phyloP scores from a whole-genome alignment of 2,113 vertebrate genomes.

The Junco hyemalis region DNA sequence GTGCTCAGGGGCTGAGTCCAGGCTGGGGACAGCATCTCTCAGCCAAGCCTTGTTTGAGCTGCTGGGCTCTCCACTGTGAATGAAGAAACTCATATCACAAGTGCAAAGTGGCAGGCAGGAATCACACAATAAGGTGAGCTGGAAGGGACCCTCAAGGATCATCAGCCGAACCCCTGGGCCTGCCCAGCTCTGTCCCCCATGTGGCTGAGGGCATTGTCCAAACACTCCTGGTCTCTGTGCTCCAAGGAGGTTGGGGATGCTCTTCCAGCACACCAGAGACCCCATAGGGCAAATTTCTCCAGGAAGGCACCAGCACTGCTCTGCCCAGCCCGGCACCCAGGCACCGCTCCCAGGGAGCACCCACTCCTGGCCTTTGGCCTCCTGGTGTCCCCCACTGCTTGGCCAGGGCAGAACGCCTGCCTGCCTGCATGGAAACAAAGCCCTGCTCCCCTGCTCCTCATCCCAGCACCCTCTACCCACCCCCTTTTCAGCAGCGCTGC shows the following conservation, averaged over 20 bases:
- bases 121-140: neutral
- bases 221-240: neutral
- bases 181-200: neutral
- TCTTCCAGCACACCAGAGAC: neutral
- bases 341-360: neutral
- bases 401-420: neutral
- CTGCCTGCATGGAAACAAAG: constrained; percentile 13
- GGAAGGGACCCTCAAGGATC: neutral
- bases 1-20: neutral
- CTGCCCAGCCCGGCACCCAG: neutral
- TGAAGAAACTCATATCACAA: accelerated
- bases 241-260: neutral
- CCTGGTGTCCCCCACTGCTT: neutral
- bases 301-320: neutral
- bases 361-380: neutral
- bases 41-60: neutral
- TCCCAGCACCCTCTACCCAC: neutral
- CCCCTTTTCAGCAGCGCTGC: neutral
- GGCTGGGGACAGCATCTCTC: neutral
- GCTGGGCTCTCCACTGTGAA: neutral
- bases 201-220: neutral
- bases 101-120: neutral
- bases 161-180: no score
- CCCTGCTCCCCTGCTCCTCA: neutral
- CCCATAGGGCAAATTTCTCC: neutral